phyloP scores from a whole-genome alignment of 2,797 vertebrate species.

The Orestias chungarensis region DNA sequence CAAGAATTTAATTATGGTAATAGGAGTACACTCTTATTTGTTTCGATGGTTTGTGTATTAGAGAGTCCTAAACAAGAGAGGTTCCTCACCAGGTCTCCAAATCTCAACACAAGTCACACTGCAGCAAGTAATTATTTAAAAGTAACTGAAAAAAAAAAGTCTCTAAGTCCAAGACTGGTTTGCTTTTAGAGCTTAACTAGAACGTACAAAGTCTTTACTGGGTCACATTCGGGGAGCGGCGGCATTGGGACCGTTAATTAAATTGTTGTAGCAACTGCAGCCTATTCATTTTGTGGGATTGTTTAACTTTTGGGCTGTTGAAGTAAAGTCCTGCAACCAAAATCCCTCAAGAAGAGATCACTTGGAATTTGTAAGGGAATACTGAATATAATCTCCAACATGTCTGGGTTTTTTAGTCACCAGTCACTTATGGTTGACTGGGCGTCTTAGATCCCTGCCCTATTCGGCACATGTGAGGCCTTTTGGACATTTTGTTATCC shows the following conservation, averaged over 20 bases:
- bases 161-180: too few species aligned
- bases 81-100: background rate
- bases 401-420: background rate
- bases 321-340: background rate
- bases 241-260: too few species aligned
- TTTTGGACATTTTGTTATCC: background rate
- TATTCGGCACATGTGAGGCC: background rate
- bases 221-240: background rate
- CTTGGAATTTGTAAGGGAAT: too few species aligned
- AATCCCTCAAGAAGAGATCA: background rate
- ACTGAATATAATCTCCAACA: background rate
- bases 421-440: background rate
- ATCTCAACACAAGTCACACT: background rate
- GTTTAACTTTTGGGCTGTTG: background rate
- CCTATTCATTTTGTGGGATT: background rate
- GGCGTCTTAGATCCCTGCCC: too few species aligned
- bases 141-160: background rate
- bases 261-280: background rate
- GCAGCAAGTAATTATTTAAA: background rate
- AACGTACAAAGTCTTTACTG: background rate
- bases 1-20: conserved; percentile 21
- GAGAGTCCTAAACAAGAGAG: background rate
- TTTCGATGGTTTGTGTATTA: background rate
- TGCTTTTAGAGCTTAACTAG: too few species aligned
- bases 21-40: background rate